phyloP scores from a whole-genome alignment of 2,888 invertebrate species.

The Corbicula japonica region DNA sequence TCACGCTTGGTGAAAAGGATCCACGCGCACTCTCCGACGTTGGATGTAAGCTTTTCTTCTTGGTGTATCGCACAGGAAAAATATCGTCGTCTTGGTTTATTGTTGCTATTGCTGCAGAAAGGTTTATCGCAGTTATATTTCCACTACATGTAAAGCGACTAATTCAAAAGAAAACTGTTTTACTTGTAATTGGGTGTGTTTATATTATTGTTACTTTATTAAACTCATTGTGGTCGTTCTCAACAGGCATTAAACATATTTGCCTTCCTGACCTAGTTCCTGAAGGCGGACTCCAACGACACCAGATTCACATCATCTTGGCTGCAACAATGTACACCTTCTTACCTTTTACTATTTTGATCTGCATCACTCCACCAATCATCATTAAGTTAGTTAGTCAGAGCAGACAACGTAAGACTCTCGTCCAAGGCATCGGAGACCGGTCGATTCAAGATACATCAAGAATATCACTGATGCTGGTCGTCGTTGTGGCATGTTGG shows the following conservation, averaged over 20 bases:
- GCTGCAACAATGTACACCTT: slow-evolving; percentile 50
- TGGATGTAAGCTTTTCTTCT: slow-evolving; percentile 39
- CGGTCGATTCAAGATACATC: slow-evolving; percentile 21
- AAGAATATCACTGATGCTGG: slow-evolving; percentile 32
- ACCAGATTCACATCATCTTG: slow-evolving; percentile 26
- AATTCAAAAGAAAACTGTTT: slow-evolving; percentile 10
- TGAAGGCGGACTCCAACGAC: background rate
- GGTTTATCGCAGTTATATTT: slow-evolving; percentile 42
- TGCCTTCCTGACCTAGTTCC: slow-evolving; percentile 27
- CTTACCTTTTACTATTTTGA: slow-evolving; percentile 51
- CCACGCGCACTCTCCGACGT: slow-evolving; percentile 22
- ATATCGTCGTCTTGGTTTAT: slow-evolving; percentile 44
- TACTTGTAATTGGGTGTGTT: slow-evolving; percentile 7
- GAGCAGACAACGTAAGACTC: background rate
- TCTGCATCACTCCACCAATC: slow-evolving; percentile 60
- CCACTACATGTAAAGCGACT: slow-evolving; percentile 21
- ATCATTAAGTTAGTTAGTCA: slow-evolving; percentile 31
- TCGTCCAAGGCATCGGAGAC: background rate
- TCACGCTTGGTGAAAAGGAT: slow-evolving; percentile 9
- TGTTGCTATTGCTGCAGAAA: slow-evolving; percentile 29
- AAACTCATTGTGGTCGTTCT: slow-evolving; percentile 60
- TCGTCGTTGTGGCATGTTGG: slow-evolving; percentile 32
- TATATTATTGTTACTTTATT: slow-evolving; percentile 32
- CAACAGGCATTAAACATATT: slow-evolving; percentile 40
- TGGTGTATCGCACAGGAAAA: slow-evolving; percentile 38